Evolutionary conservation across 2,113 vertebrate species (phyloP), one percentile per base, ranked within the genome.

Genomic region (Hippocampus abdominalis): DNA sequence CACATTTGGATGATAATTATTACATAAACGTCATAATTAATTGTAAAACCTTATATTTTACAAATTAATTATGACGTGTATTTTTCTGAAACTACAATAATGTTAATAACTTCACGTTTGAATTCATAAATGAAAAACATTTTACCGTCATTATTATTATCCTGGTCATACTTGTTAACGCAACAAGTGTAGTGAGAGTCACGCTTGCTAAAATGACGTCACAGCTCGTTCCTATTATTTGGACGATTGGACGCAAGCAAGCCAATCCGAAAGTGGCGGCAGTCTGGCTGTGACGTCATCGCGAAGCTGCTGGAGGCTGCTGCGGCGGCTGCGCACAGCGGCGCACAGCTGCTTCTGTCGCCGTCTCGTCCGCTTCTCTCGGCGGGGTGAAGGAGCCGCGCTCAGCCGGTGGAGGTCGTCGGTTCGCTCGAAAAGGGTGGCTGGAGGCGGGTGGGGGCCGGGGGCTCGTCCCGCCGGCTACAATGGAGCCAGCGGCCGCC

Each of bases 401-500:
- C 23, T 46, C 18, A 13, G 73, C 66, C 72, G 62, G 71, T 79
- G 69, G 57, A 29, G 64, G 73, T 59, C 56, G 25, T 23, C 7
- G 10, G 11, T 25, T 56, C 54, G 54, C n/a, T 57, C 56, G 25
- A 15, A 56, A 10, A 21, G 18, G 59, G 59, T 20, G 39, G 36
- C 29, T 3, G 40, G 40, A 42, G 40, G 8, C 9, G 21, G 20
- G 32, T 4, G 57, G 57, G 36, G 21, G 36, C 39, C 8, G 5
- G 32, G 5, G 32, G 32, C 32, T 36, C 32, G 32, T 36, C 32
- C 32, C 32, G 42, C 42, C 68, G 78, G 72, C 69, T 73, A 79
- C 84, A 77, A 91, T 91, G 89, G 80, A 91, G 75, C 15, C 78
- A 66, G 81, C 77, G 74, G 82, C 73, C 72, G 79, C 80, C 63